Evolutionary conservation across 1,140 invertebrate species (phyloP), one percentile per base, ranked within the genome.

Genomic region (Carcinoscorpius rotundicauda): DNA sequence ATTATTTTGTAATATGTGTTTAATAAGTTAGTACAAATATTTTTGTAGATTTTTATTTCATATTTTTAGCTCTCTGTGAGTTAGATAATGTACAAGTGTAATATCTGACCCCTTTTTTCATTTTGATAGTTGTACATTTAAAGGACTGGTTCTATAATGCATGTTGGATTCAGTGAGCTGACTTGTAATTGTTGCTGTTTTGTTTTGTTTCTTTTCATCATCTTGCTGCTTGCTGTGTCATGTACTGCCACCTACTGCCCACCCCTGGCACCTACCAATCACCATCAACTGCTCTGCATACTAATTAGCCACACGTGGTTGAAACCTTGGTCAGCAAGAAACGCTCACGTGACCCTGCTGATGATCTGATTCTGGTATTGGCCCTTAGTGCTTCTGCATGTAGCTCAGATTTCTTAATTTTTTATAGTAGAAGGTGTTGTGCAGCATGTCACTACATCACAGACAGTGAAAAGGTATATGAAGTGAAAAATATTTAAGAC

Each of bases 291-390:
- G 75, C 75, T 76, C 73, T 74, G 73, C 74, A 74, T 76, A 76
- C 74, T 76, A 77, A 76, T 78, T 78, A 78, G 76, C 77, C 76
- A 72, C 76, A 75, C 75, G 74, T 76, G 75, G 76, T 78, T 71
- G 76, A 78, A 73, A 75, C 77, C 66, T 72, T 78, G 82, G 83
- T 87, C 79, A 87, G 87, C 83, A 89, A 90, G 87, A 91, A 91
- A 84, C 85, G 86, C 80, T 82, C 84, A 80, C 85, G 85, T 80
- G 86, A 87, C 81, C 84, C 85, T 82, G 84, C 80, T 77, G 87
- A 87, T 81, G 89, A 91, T 83, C 82, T 91, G 83, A 84, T 91
- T 86, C 87, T 91, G 89, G 89, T 91, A 91, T 87, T 85, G 71
- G 64, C 72, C 75, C 75, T 74, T 76, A 72, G 76, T 75, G 77